Percentiles rank a stretch among this genome's conserved stretches.
Evolutionary conservation across 37 sponge, comb jelly and placozoan genomes (phyloP).

Genomic region (Chondrilla cf. caribensis): DNA sequence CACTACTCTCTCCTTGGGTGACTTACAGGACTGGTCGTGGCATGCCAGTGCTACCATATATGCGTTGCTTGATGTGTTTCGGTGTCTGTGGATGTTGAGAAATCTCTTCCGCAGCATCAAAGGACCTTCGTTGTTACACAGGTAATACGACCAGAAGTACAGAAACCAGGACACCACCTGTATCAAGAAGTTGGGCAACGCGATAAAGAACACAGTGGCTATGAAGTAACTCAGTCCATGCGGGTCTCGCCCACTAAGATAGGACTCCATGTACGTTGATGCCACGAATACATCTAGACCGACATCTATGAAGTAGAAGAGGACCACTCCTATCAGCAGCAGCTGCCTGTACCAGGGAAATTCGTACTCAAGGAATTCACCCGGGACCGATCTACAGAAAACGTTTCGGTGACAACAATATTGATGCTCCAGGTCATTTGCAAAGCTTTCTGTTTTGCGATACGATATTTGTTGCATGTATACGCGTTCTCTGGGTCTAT

Average conservation of each 20-base stretch:
- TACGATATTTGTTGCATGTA: no score
- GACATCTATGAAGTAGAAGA: slow-evolving; percentile 48
- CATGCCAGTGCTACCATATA: no score
- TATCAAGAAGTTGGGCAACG: slow-evolving; percentile 34
- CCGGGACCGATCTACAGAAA: background rate
- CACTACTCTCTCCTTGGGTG: no score
- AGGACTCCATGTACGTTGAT: slow-evolving; percentile 23
- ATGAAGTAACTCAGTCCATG: slow-evolving; percentile 35
- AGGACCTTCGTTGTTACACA: background rate
- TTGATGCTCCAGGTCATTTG: background rate
- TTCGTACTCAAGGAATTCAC: background rate
- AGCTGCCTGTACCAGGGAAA: slow-evolving; percentile 53
- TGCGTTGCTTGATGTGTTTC: no score
- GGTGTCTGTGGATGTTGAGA: no score
- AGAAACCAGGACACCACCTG: slow-evolving; percentile 53
- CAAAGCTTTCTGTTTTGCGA: background rate
- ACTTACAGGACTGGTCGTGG: no score
- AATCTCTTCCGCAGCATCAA: background rate
- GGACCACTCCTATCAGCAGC: slow-evolving; percentile 21
- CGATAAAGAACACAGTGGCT: slow-evolving; percentile 56
- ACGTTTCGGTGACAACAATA: background rate
- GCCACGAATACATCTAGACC: slow-evolving; percentile 53
- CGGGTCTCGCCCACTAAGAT: slow-evolving; percentile 26
- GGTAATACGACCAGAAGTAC: slow-evolving; percentile 49
- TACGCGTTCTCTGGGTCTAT: no score